Evolutionary conservation across 1,140 invertebrate species (phyloP).

Genomic region (Samia ricini): DNA sequence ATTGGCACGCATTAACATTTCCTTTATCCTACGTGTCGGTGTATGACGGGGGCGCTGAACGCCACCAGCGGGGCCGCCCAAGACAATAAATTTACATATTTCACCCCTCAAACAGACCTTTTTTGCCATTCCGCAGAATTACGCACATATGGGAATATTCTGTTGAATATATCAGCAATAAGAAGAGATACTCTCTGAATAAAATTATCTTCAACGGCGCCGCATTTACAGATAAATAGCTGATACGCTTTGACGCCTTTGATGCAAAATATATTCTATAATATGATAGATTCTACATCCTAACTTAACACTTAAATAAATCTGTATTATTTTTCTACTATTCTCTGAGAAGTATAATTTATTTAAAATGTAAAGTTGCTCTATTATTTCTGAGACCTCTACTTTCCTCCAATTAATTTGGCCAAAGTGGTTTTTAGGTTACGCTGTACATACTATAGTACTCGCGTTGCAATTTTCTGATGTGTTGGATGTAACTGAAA

Average conservation of each 20-base stretch:
- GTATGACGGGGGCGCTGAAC: constrained; percentile 67
- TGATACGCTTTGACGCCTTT: constrained; percentile 32
- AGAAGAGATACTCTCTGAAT: constrained; percentile 71
- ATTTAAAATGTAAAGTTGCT: too few species aligned
- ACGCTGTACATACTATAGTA: too few species aligned
- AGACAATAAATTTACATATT: constrained; percentile 78
- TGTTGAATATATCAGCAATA: constrained; percentile 75
- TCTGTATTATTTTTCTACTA: too few species aligned
- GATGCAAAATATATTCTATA: constrained; percentile 10
- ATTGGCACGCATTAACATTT: constrained; percentile 76
- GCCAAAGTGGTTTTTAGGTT: too few species aligned
- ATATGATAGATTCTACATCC: not conserved
- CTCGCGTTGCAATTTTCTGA: too few species aligned
- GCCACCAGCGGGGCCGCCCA: constrained; percentile 56
- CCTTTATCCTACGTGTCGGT: constrained; percentile 76
- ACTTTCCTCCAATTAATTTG: too few species aligned
- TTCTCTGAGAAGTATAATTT: too few species aligned
- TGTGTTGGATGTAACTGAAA: too few species aligned
- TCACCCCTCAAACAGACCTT: constrained; percentile 77
- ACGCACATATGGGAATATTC: constrained; percentile 77
- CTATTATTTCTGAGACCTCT: too few species aligned
- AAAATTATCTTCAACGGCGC: constrained; percentile 69
- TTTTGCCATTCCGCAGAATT: constrained; percentile 77
- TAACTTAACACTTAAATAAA: not conserved
- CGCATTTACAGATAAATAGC: constrained; percentile 61